Percentiles rank a stretch among this genome's conserved stretches.
These are phyloP conservation scores for Nemoura dubitans DNA, from an alignment of 2,888 invertebrate genomes.

Conservation along the genomic window DNA sequence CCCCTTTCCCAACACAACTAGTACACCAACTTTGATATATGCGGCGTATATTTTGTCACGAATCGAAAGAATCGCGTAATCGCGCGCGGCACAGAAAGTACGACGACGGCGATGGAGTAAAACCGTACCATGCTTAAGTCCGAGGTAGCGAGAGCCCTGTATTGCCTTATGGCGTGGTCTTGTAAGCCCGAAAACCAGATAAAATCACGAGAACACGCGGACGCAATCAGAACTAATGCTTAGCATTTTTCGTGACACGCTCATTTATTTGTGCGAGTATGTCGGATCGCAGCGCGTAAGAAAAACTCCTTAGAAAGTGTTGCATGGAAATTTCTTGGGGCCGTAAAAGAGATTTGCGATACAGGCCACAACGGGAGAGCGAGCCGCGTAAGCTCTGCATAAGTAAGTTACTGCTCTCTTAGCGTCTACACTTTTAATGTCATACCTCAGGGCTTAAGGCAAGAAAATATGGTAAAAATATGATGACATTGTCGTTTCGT, in stretches of 20 bases:
- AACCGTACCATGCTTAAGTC: neutral
- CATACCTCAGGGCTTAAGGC: slow-evolving; percentile 32
- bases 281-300: neutral
- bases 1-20: neutral
- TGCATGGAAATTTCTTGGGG: neutral
- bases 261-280: neutral
- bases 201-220: neutral
- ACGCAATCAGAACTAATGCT: neutral
- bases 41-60: neutral
- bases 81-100: neutral
- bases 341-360: slow-evolving; percentile 12
- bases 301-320: neutral
- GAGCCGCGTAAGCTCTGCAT: neutral
- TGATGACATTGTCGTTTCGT: slow-evolving; percentile 23
- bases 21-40: neutral
- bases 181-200: neutral
- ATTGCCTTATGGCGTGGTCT: neutral
- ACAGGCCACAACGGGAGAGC: neutral
- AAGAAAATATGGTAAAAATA: slow-evolving; percentile 40
- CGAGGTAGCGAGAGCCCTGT: neutral
- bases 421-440: slow-evolving; percentile 36
- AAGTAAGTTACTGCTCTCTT: slow-evolving; percentile 34
- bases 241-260: neutral
- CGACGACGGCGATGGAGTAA: neutral
- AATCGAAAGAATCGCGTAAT: neutral